A percentile compares a stretch with the other conserved stretches of the same genome.
These are phyloP conservation scores for Lethenteron camtschaticum DNA, from an alignment of 2,113 vertebrate genomes.

Conservation along the genomic window DNA sequence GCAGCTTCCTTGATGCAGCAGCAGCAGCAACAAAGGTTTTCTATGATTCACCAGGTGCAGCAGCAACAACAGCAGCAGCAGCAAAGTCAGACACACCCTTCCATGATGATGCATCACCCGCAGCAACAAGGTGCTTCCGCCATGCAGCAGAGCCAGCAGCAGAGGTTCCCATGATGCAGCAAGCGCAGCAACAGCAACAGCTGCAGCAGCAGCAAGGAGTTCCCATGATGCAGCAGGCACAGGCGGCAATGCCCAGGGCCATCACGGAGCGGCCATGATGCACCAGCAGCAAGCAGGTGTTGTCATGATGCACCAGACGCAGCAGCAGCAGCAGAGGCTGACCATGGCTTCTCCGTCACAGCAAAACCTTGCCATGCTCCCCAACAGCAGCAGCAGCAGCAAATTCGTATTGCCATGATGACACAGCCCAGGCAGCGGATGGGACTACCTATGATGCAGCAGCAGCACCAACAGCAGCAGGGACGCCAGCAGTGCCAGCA, in stretches of 20 bases:
- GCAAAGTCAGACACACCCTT: background rate
- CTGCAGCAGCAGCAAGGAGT: constrained; percentile 12
- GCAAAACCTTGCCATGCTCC: background rate
- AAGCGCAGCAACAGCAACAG: constrained; percentile 5
- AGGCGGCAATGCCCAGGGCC: background rate
- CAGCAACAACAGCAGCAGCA: background rate
- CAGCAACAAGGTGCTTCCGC: background rate
- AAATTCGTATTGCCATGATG: background rate
- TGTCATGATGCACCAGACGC: constrained; percentile 7
- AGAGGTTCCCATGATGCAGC: constrained; percentile 7
- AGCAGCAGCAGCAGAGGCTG: background rate
- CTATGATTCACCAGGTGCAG: background rate
- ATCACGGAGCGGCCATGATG: no score
- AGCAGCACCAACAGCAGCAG: constrained; percentile 23
- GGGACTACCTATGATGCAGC: constrained; percentile 17
- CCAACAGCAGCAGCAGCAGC: constrained; percentile 3
- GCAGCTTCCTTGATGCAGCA: constrained; percentile 1
- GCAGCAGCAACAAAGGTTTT: constrained; percentile 6
- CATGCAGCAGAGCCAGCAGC: constrained; percentile 6
- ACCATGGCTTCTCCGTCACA: background rate
- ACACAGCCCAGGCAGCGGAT: constrained; percentile 14
- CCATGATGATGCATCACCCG: constrained; percentile 5
- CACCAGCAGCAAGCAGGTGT: constrained; percentile 10
- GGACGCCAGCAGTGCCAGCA: constrained; percentile 11
- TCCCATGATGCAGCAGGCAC: constrained; percentile 13